phyloP scores from a whole-genome alignment of 2,113 vertebrate genomes.

The Synchiropus splendidus region DNA sequence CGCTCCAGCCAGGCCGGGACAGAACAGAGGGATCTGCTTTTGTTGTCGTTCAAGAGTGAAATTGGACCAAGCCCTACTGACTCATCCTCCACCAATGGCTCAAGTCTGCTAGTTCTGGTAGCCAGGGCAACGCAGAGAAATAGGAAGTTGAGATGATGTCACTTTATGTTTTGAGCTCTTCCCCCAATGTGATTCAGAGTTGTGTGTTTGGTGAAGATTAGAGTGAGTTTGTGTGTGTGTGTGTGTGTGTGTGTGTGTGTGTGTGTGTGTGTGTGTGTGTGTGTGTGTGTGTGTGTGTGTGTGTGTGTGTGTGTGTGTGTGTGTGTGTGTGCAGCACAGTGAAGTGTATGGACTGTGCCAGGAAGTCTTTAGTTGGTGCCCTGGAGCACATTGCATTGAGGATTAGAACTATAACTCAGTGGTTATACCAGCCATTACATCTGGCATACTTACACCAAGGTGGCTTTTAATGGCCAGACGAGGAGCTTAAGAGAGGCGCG shows the following conservation, averaged over 20 bases:
- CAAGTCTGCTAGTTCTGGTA: slow-evolving; percentile 27
- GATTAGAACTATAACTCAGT: slow-evolving; percentile 35
- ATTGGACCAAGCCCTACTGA: slow-evolving; percentile 48
- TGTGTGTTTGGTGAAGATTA: slow-evolving; percentile 40
- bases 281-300: slow-evolving; percentile 7
- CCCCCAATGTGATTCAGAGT: slow-evolving; percentile 36
- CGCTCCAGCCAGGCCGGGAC: slow-evolving; percentile 7
- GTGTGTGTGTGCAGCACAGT: no score
- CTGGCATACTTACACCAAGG: slow-evolving; percentile 24
- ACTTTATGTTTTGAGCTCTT: slow-evolving; percentile 43
- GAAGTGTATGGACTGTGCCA: slow-evolving; percentile 13
- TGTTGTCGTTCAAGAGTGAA: slow-evolving; percentile 41
- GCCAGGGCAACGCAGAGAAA: slow-evolving; percentile 42
- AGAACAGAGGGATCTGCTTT: slow-evolving; percentile 25
- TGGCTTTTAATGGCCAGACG: slow-evolving; percentile 33
- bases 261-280: slow-evolving; percentile 5
- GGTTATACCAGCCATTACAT: slow-evolving; percentile 30
- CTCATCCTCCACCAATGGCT: slow-evolving; percentile 55
- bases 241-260: slow-evolving; percentile 7
- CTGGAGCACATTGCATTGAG: slow-evolving; percentile 30
- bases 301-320: slow-evolving; percentile 8
- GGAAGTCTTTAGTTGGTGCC: slow-evolving; percentile 39
- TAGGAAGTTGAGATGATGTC: slow-evolving; percentile 61
- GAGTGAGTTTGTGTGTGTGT: slow-evolving; percentile 28
- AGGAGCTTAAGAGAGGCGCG: slow-evolving; percentile 23